phyloP scores from a whole-genome alignment of 2,888 invertebrate species.

The Kryphioiulus occultus region DNA sequence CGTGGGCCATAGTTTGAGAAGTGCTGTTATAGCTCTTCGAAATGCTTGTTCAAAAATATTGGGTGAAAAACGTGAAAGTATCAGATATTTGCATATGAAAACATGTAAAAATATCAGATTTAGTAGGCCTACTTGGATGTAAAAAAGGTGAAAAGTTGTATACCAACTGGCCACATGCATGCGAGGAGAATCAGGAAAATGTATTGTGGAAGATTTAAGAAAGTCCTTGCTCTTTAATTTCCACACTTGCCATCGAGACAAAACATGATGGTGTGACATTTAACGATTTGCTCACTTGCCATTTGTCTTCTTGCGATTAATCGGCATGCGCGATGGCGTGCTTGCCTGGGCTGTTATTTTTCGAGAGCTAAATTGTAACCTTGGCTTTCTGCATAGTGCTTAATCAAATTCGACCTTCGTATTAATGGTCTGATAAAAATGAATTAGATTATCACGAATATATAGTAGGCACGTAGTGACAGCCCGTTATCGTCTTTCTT shows the following conservation, averaged over 20 bases:
- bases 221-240: not conserved
- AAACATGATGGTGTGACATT: not conserved
- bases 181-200: too few species aligned
- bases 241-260: not conserved
- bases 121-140: too few species aligned
- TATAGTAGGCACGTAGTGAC: not conserved
- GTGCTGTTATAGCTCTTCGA: too few species aligned
- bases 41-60: too few species aligned
- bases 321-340: constrained; percentile 19
- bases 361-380: constrained; percentile 2
- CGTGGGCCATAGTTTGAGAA: too few species aligned
- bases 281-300: not conserved
- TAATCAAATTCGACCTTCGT: not conserved
- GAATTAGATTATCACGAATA: not conserved
- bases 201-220: too few species aligned
- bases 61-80: too few species aligned
- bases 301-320: not conserved
- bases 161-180: too few species aligned
- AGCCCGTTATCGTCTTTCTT: not conserved
- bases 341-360: not conserved
- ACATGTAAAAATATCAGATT: too few species aligned
- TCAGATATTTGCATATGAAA: too few species aligned
- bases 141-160: too few species aligned
- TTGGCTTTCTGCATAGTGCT: not conserved
- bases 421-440: not conserved